Evolutionary conservation across 2,113 vertebrate species (phyloP).

Genomic region (Hemichromis elongatus): DNA sequence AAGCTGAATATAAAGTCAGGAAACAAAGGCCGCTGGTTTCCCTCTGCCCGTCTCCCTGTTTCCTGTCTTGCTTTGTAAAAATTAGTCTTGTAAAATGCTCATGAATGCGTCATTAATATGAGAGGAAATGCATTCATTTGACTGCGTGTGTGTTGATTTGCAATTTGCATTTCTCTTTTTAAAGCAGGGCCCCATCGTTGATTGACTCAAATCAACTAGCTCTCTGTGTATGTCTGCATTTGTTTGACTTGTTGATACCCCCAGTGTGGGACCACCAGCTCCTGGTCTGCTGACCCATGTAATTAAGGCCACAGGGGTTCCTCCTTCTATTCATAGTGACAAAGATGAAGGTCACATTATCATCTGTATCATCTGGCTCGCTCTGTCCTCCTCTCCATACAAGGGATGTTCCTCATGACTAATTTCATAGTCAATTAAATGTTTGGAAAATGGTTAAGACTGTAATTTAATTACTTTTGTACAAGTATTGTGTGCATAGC

Average conservation of each 20-base stretch:
- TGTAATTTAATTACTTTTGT: not conserved
- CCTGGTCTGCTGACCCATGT: slow-evolving; percentile 52
- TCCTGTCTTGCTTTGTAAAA: not conserved
- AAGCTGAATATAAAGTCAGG: not conserved
- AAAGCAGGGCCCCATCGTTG: not conserved
- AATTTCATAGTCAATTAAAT: not conserved
- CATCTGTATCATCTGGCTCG: slow-evolving; percentile 42
- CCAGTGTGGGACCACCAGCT: slow-evolving; percentile 37
- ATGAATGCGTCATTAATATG: not conserved
- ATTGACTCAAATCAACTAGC: slow-evolving; percentile 20
- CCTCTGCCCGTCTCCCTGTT: not conserved
- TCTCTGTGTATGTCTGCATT: slow-evolving; percentile 36
- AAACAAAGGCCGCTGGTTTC: not conserved
- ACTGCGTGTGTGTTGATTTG: not conserved
- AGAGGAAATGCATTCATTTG: not conserved
- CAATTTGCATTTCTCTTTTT: slow-evolving; percentile 6
- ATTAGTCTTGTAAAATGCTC: not conserved
- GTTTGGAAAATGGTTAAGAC: not conserved
- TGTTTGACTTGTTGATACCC: slow-evolving; percentile 55
- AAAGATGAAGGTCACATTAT: slow-evolving; percentile 50
- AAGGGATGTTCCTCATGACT: not conserved
- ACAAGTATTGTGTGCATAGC: not conserved
- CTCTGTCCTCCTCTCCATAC: not conserved
- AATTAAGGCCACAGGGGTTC: slow-evolving; percentile 57
- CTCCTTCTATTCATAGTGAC: slow-evolving; percentile 16